Conservation (phyloP, 2,888 invertebrate species). For the Melolontha melolontha region DNA sequence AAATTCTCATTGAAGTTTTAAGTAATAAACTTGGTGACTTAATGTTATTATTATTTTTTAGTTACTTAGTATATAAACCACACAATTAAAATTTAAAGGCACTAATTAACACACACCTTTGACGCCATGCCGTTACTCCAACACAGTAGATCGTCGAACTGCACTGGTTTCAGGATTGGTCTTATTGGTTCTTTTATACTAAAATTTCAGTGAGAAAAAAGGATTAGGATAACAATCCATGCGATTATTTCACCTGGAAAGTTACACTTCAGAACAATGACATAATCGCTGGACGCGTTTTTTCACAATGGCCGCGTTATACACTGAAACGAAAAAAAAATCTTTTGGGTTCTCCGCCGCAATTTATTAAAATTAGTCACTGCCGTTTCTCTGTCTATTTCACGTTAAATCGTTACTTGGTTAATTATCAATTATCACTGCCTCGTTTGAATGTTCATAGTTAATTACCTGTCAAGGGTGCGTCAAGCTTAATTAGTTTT, state of each 20-base stretch:
- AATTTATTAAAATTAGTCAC: no score
- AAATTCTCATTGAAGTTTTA: no score
- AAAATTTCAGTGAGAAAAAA: constrained; percentile 1
- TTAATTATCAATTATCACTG: no score
- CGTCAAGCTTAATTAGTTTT: no score
- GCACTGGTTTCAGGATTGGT: constrained; percentile 6
- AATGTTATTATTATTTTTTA: no score
- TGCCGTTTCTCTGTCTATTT: no score
- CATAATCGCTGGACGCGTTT: constrained; percentile 11
- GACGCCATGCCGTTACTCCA: constrained; percentile 1
- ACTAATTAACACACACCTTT: constrained; percentile 18
- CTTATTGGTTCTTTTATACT: constrained; percentile 5
- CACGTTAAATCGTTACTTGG: no score
- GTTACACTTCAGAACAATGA: constrained; percentile 10
- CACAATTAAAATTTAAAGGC: no score
- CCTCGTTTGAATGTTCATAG: no score
- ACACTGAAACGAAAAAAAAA: not conserved
- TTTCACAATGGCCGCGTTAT: not conserved
- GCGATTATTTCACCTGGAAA: constrained; percentile 18
- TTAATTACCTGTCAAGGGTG: no score
- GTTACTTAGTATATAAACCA: no score
- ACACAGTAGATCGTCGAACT: not conserved
- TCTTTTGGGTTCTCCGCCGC: not conserved
- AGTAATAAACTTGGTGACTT: no score
- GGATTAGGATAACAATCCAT: constrained; percentile 17